phyloP scores from a whole-genome alignment of 2,888 invertebrate genomes.

The Cotesia congregata region DNA sequence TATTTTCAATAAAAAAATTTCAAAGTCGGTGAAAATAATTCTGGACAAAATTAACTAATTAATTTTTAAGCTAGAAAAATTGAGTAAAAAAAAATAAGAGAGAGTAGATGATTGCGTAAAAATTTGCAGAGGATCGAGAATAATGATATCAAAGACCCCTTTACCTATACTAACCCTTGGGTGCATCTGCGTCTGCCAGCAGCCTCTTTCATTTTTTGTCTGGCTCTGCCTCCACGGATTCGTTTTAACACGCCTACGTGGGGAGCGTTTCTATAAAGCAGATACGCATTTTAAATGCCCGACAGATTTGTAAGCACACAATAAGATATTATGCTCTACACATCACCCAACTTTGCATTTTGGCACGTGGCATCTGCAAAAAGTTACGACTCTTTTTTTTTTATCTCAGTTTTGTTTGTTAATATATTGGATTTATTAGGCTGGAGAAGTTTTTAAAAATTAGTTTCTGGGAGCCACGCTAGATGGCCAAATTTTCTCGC shows the following conservation, averaged over 20 bases:
- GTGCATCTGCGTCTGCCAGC: constrained; percentile 57
- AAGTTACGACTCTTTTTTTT: constrained; percentile 18
- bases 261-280: constrained; percentile 44
- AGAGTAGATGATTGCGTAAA: background rate
- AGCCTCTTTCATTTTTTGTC: constrained; percentile 46
- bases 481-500: too few relatives aligned
- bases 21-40: too few relatives aligned
- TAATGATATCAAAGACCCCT: constrained; percentile 64
- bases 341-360: constrained; percentile 52
- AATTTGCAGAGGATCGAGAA: constrained; percentile 48
- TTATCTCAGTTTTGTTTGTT: background rate
- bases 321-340: constrained; percentile 31
- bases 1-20: too few relatives aligned
- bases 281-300: constrained; percentile 48
- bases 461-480: too few relatives aligned
- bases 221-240: constrained; percentile 44
- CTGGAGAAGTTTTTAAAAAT: background rate
- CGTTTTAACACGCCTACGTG: constrained; percentile 59
- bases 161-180: constrained; percentile 49
- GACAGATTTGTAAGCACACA: constrained; percentile 39
- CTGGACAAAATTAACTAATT: too few relatives aligned
- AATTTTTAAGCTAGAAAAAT: too few relatives aligned
- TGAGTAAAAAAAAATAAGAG: background rate
- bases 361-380: constrained; percentile 52
- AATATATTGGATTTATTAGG: too few relatives aligned